Percentiles rank a stretch among this genome's conserved stretches.
Evolutionary conservation across 1,140 invertebrate genomes (phyloP).

Genomic region (Linepithema humile): DNA sequence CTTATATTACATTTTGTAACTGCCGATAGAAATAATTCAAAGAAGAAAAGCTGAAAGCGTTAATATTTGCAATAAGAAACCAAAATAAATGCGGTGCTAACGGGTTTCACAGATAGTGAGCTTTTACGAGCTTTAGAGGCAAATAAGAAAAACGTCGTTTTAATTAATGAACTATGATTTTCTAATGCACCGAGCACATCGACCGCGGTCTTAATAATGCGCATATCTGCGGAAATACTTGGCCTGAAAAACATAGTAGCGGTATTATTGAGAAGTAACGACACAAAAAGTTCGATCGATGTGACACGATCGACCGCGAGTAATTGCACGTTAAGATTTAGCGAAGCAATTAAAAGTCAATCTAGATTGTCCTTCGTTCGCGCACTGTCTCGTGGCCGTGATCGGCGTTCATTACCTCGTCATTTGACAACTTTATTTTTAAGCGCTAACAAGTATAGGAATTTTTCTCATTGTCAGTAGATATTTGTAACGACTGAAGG

Average conservation of each 20-base stretch:
- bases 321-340: constrained; percentile 59
- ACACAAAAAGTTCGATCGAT: constrained; percentile 38
- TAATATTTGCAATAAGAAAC: too few species aligned
- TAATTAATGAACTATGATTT: too few species aligned
- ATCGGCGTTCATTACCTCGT: background rate
- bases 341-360: constrained; percentile 68
- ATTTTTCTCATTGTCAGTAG: background rate
- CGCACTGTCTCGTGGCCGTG: constrained; percentile 24
- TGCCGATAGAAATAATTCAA: too few species aligned
- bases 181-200: too few species aligned
- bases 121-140: too few species aligned
- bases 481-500: background rate
- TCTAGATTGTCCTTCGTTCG: constrained; percentile 65
- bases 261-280: constrained; percentile 46
- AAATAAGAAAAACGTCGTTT: too few species aligned
- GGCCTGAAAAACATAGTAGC: constrained; percentile 4
- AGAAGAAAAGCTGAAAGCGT: too few species aligned
- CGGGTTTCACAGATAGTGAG: too few species aligned
- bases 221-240: background rate
- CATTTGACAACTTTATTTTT: constrained; percentile 17
- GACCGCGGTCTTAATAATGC: too few species aligned
- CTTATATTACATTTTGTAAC: background rate
- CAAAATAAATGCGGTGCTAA: too few species aligned
- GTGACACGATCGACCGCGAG: constrained; percentile 46
- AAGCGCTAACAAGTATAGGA: background rate